Evolutionary conservation across 1,140 invertebrate genomes (phyloP), one percentile per base, ranked within the genome.

Genomic region (Leptestheria dahalacensis): DNA sequence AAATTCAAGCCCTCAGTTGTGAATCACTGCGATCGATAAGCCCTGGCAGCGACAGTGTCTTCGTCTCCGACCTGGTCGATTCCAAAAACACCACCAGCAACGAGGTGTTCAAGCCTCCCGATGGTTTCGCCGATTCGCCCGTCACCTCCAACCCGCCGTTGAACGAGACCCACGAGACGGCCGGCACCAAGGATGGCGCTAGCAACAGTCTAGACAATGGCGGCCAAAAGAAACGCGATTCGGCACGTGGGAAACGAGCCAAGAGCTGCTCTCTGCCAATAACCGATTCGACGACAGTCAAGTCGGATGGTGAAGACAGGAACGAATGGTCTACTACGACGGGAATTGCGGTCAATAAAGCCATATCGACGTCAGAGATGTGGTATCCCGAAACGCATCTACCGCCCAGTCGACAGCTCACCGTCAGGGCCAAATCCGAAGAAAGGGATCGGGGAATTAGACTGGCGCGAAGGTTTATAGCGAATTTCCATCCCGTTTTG

Each of bases 11-110:
- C 11, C 25, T 20, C 23, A 89, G 86, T 64, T 85, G 85, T 29
- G 86, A 90, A 70, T 88, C 85, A 0, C 70, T 90, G 55, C 77
- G 86, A 59, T 88, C 86, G 2, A 84, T 86, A 56, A 88, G 86
- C 67, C 87, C 87, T 12, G 86, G 87, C 12, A 89, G 86, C 64
- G 88, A 90, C 70, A 88, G 84, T 59, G 87, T 91, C 21, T 91
- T 91, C 70, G 88, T 89, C 70, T 86, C 84, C 67, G 86, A 88
- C 58, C 60, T 61, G 28, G 48, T 57, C 9, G 64, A 66, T 21
- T 53, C 60, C 24, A 24, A 63, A 24, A 10, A n/a, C 29, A 47
- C 50, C 47, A 11, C 46, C 52, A 59, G 56, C 47, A n/a, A 23
- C 28, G 52, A 52, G 11, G 54, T 61, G 47, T 33, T 28, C 4